Percentiles rank a stretch among this genome's conserved stretches.
phyloP scores from a whole-genome alignment of 2,797 vertebrate genomes.

The Novumbra hubbsi region DNA sequence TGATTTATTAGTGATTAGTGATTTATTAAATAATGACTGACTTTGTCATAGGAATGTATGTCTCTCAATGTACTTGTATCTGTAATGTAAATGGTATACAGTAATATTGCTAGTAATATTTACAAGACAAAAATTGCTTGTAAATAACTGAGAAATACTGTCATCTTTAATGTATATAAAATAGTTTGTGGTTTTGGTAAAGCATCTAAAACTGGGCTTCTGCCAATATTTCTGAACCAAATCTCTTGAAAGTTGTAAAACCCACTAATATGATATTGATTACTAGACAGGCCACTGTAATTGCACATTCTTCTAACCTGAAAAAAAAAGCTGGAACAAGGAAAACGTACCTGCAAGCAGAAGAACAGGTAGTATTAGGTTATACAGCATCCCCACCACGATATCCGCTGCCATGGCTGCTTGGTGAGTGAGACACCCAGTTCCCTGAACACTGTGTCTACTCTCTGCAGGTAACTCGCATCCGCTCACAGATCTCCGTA shows the following conservation, averaged over 20 bases:
- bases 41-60: no score
- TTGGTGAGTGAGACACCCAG: conserved; percentile 25
- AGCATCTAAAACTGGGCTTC: background rate
- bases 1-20: no score
- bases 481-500: conserved; percentile 45
- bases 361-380: conserved; percentile 60
- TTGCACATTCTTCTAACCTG: background rate
- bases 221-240: background rate
- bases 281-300: background rate
- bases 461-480: conserved; percentile 29
- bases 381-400: conserved; percentile 61
- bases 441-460: conserved; percentile 14
- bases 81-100: no score
- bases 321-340: background rate
- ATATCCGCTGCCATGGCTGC: conserved; percentile 58
- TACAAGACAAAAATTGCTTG: no score
- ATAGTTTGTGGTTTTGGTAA: background rate
- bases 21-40: no score
- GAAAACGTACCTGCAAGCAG: conserved; percentile 68
- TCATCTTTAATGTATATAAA: no score
- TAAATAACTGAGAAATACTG: no score
- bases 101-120: no score
- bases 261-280: background rate
- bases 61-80: no score
- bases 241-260: background rate